Evolutionary conservation across 2,888 invertebrate species (phyloP).

Genomic region (Plebejus argus): DNA sequence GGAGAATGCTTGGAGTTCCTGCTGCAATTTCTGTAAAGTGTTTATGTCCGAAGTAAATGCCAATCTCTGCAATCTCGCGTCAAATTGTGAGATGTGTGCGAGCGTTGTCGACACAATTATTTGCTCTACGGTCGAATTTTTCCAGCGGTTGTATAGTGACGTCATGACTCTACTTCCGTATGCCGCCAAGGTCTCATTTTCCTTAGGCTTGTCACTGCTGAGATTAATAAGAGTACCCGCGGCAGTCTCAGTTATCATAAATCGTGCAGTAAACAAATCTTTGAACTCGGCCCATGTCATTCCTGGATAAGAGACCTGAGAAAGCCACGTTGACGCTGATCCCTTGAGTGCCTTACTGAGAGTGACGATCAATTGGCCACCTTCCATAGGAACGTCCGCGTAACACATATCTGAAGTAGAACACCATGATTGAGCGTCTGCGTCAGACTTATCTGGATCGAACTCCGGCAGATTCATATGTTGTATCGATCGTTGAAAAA

Average conservation of each 20-base stretch:
- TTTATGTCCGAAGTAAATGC: slow-evolving; percentile 31
- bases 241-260: slow-evolving; percentile 34
- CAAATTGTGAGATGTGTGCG: slow-evolving; percentile 37
- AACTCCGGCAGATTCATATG: slow-evolving; percentile 13
- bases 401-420: slow-evolving; percentile 13
- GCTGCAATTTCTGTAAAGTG: slow-evolving; percentile 10
- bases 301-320: slow-evolving; percentile 37
- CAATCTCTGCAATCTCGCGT: slow-evolving; percentile 26
- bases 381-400: background rate
- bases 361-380: slow-evolving; percentile 30
- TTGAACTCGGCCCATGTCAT: slow-evolving; percentile 40
- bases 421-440: slow-evolving; percentile 12
- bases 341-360: slow-evolving; percentile 37
- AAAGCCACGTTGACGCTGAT: slow-evolving; percentile 38
- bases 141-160: slow-evolving; percentile 26
- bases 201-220: slow-evolving; percentile 34
- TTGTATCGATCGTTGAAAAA: too few relatives aligned
- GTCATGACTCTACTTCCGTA: slow-evolving; percentile 19
- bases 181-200: slow-evolving; percentile 26
- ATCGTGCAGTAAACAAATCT: slow-evolving; percentile 36
- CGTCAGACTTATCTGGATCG: background rate
- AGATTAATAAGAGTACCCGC: slow-evolving; percentile 36
- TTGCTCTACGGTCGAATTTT: slow-evolving; percentile 33
- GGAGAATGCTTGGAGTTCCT: slow-evolving; percentile 24
- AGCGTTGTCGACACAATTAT: slow-evolving; percentile 35